Conservation (phyloP, 2,888 invertebrate species). For the Mythimna loreyi region DNA sequence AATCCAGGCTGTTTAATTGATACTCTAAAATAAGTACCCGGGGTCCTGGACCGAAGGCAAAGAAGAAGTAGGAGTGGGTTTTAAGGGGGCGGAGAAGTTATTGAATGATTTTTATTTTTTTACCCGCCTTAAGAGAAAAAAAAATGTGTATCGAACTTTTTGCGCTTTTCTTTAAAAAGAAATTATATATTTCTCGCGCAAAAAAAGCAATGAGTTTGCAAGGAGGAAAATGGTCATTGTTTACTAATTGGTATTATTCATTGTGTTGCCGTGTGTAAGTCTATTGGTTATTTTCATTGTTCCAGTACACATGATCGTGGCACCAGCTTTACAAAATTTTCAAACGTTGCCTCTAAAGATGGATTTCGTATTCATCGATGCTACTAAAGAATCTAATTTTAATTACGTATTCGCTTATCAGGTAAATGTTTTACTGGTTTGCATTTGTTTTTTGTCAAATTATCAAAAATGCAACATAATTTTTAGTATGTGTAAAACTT, state of each 20-base stretch:
- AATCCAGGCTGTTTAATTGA: no score
- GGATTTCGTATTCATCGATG: conserved; percentile 76
- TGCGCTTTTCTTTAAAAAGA: no score
- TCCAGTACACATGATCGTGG: conserved; percentile 75
- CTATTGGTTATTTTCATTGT: conserved; percentile 48
- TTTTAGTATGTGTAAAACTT: no score
- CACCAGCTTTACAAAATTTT: conserved; percentile 72
- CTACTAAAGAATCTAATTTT: conserved; percentile 68
- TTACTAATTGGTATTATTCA: not conserved
- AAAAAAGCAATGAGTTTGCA: no score
- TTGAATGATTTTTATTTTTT: no score
- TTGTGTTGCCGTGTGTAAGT: conserved; percentile 4
- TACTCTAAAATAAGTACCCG: no score
- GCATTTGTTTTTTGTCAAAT: not conserved
- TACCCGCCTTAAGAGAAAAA: no score
- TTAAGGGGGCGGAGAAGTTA: no score
- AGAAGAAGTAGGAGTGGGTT: no score
- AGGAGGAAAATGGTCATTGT: not conserved
- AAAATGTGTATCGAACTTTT: no score
- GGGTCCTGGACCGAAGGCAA: no score
- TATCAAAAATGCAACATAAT: not conserved
- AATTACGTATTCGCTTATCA: conserved; percentile 71
- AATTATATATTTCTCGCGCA: no score
- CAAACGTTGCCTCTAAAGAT: conserved; percentile 74
- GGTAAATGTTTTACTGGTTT: conserved; percentile 56